These are phyloP conservation scores for Sycophila texana DNA, from an alignment of 2,888 invertebrate species.

Conservation along the genomic window DNA sequence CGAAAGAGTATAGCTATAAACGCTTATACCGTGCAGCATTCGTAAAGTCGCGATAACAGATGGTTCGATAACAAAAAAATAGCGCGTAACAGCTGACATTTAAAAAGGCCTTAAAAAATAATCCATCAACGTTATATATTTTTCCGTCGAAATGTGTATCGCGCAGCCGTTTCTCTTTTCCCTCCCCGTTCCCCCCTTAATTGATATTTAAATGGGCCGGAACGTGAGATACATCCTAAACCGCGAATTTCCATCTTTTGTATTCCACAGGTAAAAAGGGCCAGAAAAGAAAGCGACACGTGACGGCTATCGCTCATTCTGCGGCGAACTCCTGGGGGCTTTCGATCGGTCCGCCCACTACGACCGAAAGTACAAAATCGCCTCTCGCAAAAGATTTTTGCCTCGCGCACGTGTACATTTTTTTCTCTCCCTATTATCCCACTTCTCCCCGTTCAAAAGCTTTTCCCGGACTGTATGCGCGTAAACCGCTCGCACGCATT, in stretches of 20 bases:
- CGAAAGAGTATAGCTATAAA: too few relatives aligned
- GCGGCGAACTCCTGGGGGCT: neutral
- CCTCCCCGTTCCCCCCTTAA: neutral
- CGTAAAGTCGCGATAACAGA: neutral
- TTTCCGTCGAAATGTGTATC: neutral
- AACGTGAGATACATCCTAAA: constrained; percentile 29
- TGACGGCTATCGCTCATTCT: constrained; percentile 16
- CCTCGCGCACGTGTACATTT: neutral
- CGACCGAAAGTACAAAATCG: constrained; percentile 11
- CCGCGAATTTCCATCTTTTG: constrained; percentile 17
- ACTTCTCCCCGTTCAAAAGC: neutral
- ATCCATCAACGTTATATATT: neutral
- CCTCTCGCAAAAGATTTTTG: neutral
- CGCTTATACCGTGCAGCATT: too few relatives aligned
- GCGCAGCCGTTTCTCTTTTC: neutral
- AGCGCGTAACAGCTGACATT: neutral
- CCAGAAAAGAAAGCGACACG: neutral
- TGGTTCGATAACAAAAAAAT: neutral
- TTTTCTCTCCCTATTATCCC: neutral
- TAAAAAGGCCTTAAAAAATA: neutral
- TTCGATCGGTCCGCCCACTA: constrained; percentile 2
- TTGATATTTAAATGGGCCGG: constrained; percentile 18
- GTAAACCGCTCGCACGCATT: neutral
- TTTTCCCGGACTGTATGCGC: neutral
- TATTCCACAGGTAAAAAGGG: neutral